Conservation (phyloP, 2,888 invertebrate species). For the Pristionchus maxplancki region DNA sequence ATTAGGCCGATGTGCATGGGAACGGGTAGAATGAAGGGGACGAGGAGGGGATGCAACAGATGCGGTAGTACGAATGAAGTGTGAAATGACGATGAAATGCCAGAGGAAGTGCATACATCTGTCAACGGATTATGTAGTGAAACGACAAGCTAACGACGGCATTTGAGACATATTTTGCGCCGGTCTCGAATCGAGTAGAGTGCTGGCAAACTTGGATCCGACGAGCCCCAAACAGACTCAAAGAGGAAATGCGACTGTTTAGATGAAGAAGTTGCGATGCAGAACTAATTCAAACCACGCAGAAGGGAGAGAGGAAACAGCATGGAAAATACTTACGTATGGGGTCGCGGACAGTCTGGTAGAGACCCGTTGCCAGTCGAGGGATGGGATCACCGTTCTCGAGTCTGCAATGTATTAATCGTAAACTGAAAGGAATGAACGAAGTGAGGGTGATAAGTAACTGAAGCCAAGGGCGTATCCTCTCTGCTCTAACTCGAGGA, state of each 20-base stretch:
- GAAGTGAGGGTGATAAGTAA: not conserved
- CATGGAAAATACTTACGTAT: not conserved
- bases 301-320: not conserved
- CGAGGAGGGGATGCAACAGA: not conserved
- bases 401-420: slow-evolving; percentile 48
- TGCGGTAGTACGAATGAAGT: not conserved
- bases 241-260: not conserved
- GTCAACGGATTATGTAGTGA: not conserved
- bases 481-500: not conserved
- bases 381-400: slow-evolving; percentile 56
- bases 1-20: slow-evolving; percentile 16
- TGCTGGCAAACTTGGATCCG: not conserved
- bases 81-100: slow-evolving; percentile 7
- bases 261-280: not conserved
- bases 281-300: not conserved
- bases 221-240: not conserved
- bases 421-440: not conserved
- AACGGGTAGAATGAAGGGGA: not conserved
- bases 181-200: not conserved
- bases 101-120: slow-evolving; percentile 18
- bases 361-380: slow-evolving; percentile 52
- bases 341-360: slow-evolving; percentile 46
- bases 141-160: not conserved
- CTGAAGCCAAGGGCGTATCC: not conserved
- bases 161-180: not conserved